Conservation (phyloP, 2,888 invertebrate species). For the Polydesmus complanatus region DNA sequence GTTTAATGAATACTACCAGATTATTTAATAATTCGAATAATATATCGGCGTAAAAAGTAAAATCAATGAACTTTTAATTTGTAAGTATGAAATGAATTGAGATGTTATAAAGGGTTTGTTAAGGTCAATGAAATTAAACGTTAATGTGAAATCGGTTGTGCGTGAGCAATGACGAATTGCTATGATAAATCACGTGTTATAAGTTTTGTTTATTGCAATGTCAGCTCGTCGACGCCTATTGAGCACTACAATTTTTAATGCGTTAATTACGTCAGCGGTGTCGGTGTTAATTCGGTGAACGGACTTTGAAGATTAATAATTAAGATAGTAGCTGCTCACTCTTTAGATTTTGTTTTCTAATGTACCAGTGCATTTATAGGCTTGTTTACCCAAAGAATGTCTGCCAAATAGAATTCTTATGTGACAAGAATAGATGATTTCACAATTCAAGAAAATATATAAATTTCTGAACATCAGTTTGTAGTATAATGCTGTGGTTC, state of each 20-base stretch:
- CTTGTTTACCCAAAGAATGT: neutral
- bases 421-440: neutral
- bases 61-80: too few species aligned
- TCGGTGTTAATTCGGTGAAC: neutral
- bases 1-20: too few species aligned
- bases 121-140: neutral
- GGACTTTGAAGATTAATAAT: neutral
- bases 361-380: too few species aligned
- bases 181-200: neutral
- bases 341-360: neutral
- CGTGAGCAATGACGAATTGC: neutral
- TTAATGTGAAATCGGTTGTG: neutral
- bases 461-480: too few species aligned
- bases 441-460: neutral
- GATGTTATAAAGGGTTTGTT: too few species aligned
- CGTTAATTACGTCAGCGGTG: neutral
- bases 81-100: too few species aligned
- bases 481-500: too few species aligned
- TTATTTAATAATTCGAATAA: too few species aligned
- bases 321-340: neutral
- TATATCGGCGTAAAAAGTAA: too few species aligned
- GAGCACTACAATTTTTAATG: neutral
- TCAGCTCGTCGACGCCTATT: neutral
- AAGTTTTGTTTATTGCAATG: neutral
- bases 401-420: neutral